Conservation (phyloP, 2,797 vertebrate species). For the Florisuga fusca region DNA sequence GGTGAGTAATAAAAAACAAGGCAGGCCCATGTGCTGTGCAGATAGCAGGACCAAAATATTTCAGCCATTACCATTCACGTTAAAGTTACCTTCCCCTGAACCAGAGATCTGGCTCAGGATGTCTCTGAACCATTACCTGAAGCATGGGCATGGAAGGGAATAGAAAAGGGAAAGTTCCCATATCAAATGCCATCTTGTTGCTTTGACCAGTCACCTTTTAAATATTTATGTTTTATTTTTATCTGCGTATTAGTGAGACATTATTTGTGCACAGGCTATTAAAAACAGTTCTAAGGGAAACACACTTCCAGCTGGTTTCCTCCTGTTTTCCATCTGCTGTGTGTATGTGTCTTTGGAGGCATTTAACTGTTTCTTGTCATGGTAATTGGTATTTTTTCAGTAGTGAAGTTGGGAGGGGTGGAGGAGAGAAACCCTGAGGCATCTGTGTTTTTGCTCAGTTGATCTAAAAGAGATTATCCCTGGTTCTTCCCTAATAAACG, state of each 20-base stretch:
- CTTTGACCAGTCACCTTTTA: constrained; percentile 80
- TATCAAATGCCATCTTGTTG: constrained; percentile 48
- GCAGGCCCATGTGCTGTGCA: background rate
- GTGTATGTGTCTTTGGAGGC: constrained; percentile 74
- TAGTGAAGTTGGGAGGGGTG: constrained; percentile 66
- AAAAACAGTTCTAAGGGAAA: constrained; percentile 84
- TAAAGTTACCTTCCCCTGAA: background rate
- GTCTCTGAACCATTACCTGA: background rate
- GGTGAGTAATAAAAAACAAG: constrained; percentile 31
- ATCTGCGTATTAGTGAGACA: constrained; percentile 78
- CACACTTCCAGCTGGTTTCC: constrained; percentile 84
- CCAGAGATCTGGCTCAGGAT: background rate
- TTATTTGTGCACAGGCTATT: constrained; percentile 83
- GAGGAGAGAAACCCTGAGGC: constrained; percentile 69
- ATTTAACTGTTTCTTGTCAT: constrained; percentile 81
- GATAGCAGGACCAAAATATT: background rate
- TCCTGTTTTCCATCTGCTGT: constrained; percentile 83
- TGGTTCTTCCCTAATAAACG: constrained; percentile 65
- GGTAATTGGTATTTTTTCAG: constrained; percentile 78
- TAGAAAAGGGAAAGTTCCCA: background rate
- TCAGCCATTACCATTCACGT: background rate
- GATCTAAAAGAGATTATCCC: constrained; percentile 70
- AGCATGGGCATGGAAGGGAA: background rate
- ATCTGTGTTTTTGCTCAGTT: constrained; percentile 60
- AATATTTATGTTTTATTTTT: constrained; percentile 83